Base-by-base conservation (phyloP, 2,888 invertebrate species). In the Euproctis similis region DNA sequence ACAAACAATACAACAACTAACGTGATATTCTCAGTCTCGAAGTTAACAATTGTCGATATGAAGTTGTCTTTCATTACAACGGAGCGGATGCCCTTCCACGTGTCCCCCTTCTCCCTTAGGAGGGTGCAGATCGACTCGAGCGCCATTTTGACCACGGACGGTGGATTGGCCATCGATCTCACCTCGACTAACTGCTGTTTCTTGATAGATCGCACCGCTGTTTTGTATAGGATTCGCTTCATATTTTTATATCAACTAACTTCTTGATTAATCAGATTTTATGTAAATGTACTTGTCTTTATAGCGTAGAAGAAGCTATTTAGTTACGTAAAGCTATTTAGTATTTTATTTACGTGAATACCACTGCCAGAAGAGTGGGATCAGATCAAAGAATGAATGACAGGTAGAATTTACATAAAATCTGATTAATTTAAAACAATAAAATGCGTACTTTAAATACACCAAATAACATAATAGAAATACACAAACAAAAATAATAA, bases 141-240 rank as follows among this genome's bases (percentile, higher is more conserved):
- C 46, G 97, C 96, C 87, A 97, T 87, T 77, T 96, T 96, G 46
- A 97, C 96, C 44, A 93, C 89, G 29, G 92, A 90, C 27, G 97
- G 97, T 34, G 97, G 97, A 86, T 96, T 96, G 41, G 94, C 93
- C 94, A 97, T 95, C 13, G 96, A 94, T 41, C 95, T 89, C 48
- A 97, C 93, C 77, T 97, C 97, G 38, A 96, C 96, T 63, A 97
- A 87, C 75, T 97, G 95, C 75, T 96, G 95, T 80, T 96, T 96
- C 89, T 95, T 96, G 87, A 97, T 97, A 49, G 94, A 93, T 76
- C 95, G 94, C 67, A 97, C 97, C 67, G 97, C 96, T 90, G 80
- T 70, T n/a, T n/a, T 53, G 53, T 50, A 59, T 59, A 40, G 41
- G 40, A 53, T 53, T 42, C 41, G 34, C 64, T 64, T 53, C 38